Conservation (phyloP, 2,113 vertebrate species). For the Paramormyrops kingsleyae region DNA sequence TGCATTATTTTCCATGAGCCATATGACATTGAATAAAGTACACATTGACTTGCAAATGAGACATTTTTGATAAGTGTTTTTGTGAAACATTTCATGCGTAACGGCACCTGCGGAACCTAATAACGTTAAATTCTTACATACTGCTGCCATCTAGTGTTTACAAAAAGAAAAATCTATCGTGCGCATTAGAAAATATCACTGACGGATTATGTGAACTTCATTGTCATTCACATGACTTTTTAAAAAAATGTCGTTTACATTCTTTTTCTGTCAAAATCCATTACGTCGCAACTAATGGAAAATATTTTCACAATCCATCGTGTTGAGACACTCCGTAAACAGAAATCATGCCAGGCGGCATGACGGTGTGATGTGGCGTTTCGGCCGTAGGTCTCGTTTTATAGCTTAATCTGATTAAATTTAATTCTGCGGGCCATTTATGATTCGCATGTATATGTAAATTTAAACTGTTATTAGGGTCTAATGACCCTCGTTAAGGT, state of each 20-base stretch:
- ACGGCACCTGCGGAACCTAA: background rate
- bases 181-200: background rate
- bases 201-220: background rate
- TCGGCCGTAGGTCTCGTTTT: background rate
- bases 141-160: constrained; percentile 57
- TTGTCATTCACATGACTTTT: background rate
- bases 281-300: background rate
- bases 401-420: background rate
- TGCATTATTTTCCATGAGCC: background rate
- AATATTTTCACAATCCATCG: background rate
- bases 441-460: background rate
- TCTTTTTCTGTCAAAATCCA: background rate
- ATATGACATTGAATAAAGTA: background rate
- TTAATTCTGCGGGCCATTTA: background rate
- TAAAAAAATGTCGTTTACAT: background rate
- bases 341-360: background rate
- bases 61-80: background rate
- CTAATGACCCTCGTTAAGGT: background rate
- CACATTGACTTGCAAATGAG: background rate
- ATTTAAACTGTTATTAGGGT: background rate
- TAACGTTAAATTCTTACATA: constrained; percentile 19
- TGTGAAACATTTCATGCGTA: background rate
- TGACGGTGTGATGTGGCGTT: background rate
- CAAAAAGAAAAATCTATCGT: background rate
- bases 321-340: background rate